These are phyloP conservation scores for Corythornis madagascariensis DNA, from an alignment of 2,113 vertebrate genomes.

Conservation along the genomic window DNA sequence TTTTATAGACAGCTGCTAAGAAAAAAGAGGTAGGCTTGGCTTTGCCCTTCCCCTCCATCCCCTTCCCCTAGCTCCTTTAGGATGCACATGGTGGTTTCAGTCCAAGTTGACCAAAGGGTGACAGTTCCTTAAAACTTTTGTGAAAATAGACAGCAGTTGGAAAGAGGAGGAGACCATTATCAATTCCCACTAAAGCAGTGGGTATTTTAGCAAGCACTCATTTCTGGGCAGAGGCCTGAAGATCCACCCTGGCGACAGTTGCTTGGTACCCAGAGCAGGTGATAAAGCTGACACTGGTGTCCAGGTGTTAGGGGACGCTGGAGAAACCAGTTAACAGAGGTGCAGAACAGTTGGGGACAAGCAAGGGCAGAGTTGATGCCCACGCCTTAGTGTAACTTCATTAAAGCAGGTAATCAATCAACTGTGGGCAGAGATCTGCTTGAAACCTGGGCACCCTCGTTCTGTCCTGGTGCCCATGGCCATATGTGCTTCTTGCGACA, in stretches of 20 bases:
- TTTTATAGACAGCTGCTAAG: neutral
- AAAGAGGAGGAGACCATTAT: neutral
- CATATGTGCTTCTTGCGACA: neutral
- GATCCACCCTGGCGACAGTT: neutral
- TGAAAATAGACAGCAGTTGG: accelerated
- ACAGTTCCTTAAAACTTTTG: neutral
- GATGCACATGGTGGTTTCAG: neutral
- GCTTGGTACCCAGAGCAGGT: neutral
- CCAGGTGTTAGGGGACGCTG: accelerated
- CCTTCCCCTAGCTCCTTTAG: neutral
- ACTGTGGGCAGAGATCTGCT: accelerated
- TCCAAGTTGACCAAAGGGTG: neutral
- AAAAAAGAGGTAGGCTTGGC: neutral
- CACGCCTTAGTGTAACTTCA: neutral
- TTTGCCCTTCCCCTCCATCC: neutral
- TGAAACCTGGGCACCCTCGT: accelerated
- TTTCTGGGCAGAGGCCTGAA: neutral
- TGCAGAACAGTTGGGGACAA: neutral
- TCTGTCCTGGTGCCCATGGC: neutral
- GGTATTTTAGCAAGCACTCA: accelerated
- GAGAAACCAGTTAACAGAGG: accelerated
- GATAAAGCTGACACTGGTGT: neutral
- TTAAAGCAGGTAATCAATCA: neutral
- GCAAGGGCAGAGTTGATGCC: neutral
- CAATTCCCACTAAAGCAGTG: neutral